Percentiles rank a stretch among this genome's conserved stretches.
phyloP scores from a whole-genome alignment of 2,113 vertebrate genomes.

The Cephalopterus ornatus region DNA sequence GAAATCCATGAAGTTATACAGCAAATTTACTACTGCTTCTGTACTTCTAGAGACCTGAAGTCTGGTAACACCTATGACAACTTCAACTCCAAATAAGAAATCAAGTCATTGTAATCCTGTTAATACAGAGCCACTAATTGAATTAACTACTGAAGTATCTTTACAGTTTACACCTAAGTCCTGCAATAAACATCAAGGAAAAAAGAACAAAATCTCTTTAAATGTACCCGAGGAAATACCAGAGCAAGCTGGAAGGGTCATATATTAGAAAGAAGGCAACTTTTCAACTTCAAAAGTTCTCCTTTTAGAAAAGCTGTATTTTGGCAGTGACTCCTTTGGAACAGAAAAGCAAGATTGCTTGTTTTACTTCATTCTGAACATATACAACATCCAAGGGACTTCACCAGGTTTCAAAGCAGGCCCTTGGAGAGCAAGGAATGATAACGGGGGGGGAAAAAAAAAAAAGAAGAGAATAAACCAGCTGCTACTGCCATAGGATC shows the following conservation, averaged over 20 bases:
- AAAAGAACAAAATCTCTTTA: conserved; percentile 13
- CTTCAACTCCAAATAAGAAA: neutral
- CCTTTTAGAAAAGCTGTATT: neutral
- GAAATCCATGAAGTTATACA: neutral
- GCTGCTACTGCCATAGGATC: neutral
- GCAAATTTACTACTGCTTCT: neutral
- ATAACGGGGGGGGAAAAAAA: neutral
- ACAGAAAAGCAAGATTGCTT: neutral
- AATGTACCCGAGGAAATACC: conserved; percentile 18
- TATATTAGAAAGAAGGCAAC: neutral
- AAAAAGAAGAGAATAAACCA: neutral
- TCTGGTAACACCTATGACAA: neutral
- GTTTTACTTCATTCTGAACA: neutral
- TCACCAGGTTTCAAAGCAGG: neutral
- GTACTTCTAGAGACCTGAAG: neutral
- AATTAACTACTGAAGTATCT: conserved; percentile 36
- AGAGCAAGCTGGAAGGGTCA: conserved; percentile 6
- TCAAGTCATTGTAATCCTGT: neutral
- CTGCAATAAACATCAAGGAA: conserved; percentile 36
- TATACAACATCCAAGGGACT: neutral
- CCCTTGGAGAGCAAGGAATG: neutral
- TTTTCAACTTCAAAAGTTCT: neutral
- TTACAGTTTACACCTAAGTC: neutral
- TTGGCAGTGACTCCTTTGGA: neutral
- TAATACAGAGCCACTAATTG: conserved; percentile 10